phyloP scores from a whole-genome alignment of 2,113 vertebrate species.

The Dunckerocampus dactyliophorus region DNA sequence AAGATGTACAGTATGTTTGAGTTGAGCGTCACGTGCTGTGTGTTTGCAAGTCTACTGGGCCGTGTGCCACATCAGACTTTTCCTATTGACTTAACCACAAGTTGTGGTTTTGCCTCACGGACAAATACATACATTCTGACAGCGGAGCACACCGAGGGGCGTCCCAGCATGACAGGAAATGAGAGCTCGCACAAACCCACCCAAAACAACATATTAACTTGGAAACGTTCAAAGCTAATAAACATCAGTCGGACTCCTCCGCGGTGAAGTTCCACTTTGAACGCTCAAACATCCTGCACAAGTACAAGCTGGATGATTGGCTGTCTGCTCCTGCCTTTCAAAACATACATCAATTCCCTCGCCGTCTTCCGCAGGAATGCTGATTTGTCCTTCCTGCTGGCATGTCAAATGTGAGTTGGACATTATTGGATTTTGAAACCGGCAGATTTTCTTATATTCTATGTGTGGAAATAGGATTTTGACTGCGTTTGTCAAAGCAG shows the following conservation, averaged over 20 bases:
- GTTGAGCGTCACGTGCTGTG: constrained; percentile 7
- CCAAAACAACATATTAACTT: constrained; percentile 56
- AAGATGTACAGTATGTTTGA: not conserved
- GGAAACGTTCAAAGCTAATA: constrained; percentile 64
- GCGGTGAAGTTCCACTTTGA: constrained; percentile 21
- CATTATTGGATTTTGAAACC: constrained; percentile 20
- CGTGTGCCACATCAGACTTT: constrained; percentile 55
- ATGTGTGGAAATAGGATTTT: constrained; percentile 13
- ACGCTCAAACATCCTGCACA: constrained; percentile 29
- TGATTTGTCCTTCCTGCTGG: constrained; percentile 20
- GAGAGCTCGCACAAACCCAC: constrained; percentile 48
- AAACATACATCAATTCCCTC: constrained; percentile 10
- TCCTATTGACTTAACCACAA: constrained; percentile 67
- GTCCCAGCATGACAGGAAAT: constrained; percentile 67
- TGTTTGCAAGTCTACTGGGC: constrained; percentile 43
- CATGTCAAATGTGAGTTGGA: constrained; percentile 28
- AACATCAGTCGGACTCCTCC: constrained; percentile 48
- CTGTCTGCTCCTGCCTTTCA: constrained; percentile 22
- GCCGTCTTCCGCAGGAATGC: constrained; percentile 25
- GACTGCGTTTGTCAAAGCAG: constrained; percentile 14
- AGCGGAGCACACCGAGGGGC: constrained; percentile 49
- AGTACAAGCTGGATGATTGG: constrained; percentile 26
- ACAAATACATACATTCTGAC: constrained; percentile 48
- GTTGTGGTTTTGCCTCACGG: constrained; percentile 46
- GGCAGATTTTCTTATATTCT: constrained; percentile 25